Percentiles rank a stretch among this genome's conserved stretches.
Evolutionary conservation across 2,797 vertebrate species (phyloP).

Genomic region (Protonibea diacanthus): DNA sequence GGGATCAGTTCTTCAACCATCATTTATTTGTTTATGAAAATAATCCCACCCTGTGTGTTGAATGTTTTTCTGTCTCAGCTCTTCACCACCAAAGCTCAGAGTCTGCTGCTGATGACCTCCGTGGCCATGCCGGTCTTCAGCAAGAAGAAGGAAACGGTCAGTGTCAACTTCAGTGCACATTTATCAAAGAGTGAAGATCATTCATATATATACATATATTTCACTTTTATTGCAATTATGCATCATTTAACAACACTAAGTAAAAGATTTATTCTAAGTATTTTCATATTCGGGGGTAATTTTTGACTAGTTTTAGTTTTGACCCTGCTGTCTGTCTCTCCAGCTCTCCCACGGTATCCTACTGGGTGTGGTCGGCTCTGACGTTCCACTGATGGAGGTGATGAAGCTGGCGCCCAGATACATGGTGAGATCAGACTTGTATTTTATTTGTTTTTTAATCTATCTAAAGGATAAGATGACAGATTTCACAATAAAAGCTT

Average conservation of each 20-base stretch:
- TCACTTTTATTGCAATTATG: no score
- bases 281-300: no score
- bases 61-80: slow-evolving; percentile 80
- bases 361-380: slow-evolving; percentile 95
- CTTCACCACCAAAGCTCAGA: slow-evolving; percentile 91
- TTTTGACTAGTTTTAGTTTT: background rate
- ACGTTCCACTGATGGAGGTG: slow-evolving; percentile 93
- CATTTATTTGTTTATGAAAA: background rate
- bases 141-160: slow-evolving; percentile 96
- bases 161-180: slow-evolving; percentile 11
- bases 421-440: slow-evolving; percentile 86
- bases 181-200: background rate
- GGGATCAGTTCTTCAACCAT: background rate
- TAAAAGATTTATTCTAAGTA: no score
- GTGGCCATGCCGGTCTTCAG: slow-evolving; percentile 99
- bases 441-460: background rate
- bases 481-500: slow-evolving; percentile 11
- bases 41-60: background rate
- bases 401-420: slow-evolving; percentile 95
- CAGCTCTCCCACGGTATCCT: slow-evolving; percentile 97
- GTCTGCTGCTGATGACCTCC: slow-evolving; percentile 93
- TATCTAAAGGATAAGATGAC: no score
- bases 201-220: no score
- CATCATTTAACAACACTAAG: no score
- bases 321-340: slow-evolving; percentile 37